A percentile compares a stretch with the other conserved stretches of the same genome.
These are phyloP conservation scores for Sycophaga agraensis DNA, from an alignment of 1,140 invertebrate genomes.

Conservation along the genomic window DNA sequence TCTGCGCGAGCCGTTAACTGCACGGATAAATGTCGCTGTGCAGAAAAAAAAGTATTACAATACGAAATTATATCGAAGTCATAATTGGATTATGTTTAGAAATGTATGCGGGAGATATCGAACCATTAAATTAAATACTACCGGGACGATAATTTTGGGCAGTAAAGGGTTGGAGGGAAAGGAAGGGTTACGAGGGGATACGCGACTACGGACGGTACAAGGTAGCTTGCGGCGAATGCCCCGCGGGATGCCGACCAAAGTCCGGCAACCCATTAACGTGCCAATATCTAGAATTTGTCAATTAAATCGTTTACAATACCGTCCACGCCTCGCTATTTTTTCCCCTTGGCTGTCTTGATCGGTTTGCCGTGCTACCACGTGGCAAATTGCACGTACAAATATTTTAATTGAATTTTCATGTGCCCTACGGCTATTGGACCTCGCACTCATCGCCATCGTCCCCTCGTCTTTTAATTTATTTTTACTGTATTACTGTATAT, in stretches of 20 bases:
- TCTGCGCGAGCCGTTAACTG: no score
- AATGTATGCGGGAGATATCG: no score
- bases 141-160: no score
- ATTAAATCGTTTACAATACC: conserved; percentile 45
- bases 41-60: no score
- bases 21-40: no score
- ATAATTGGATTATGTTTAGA: no score
- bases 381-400: background rate
- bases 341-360: background rate
- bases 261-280: conserved; percentile 39
- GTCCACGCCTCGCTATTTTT: background rate
- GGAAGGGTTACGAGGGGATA: background rate
- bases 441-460: no score
- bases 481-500: no score
- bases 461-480: no score
- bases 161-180: background rate
- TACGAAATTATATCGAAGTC: no score
- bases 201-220: background rate
- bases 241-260: conserved; percentile 37
- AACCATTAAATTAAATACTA: no score
- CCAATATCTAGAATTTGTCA: conserved; percentile 50
- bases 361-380: background rate
- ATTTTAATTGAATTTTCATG: conserved; percentile 31
- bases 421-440: no score
- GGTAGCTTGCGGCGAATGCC: conserved; percentile 33